Evolutionary conservation across 1,140 invertebrate species (phyloP).

Genomic region (Drosophila nebulosa): DNA sequence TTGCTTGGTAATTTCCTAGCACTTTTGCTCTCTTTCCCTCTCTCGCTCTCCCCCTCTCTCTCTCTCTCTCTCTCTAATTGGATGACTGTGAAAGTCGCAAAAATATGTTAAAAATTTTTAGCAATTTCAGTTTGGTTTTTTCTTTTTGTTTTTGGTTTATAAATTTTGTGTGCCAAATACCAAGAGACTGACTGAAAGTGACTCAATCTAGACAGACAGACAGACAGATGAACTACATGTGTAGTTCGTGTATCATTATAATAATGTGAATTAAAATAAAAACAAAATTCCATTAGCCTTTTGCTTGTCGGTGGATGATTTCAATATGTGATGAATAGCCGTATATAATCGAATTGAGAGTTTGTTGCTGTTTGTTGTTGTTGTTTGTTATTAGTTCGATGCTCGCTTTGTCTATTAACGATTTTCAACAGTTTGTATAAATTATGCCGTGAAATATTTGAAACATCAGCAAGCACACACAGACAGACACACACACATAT

Average conservation of each 20-base stretch:
- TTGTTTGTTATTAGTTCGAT: constrained; percentile 4
- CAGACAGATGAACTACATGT: not conserved
- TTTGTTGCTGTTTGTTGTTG: too few species aligned
- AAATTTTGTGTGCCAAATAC: not conserved
- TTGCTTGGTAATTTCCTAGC: not conserved
- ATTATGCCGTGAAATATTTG: constrained; percentile 65
- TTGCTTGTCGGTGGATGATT: constrained; percentile 1
- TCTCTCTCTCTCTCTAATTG: constrained; percentile 1
- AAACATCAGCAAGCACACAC: constrained; percentile 26
- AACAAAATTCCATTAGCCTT: constrained; percentile 27
- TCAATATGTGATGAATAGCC: constrained; percentile 2
- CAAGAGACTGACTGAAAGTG: not conserved
- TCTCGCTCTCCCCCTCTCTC: too few species aligned
- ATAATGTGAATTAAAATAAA: constrained; percentile 9
- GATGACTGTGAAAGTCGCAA: constrained; percentile 7
- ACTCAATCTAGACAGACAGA: not conserved
- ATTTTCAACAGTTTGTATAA: constrained; percentile 69
- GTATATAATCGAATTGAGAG: constrained; percentile 38
- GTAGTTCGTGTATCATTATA: constrained; percentile 25
- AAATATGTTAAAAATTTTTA: not conserved
- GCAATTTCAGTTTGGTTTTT: not conserved
- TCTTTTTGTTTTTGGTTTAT: not conserved
- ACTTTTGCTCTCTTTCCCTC: not conserved
- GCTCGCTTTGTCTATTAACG: constrained; percentile 3
- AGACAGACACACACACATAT: constrained; percentile 39